These are phyloP conservation scores for Drosophila demipolita DNA, from an alignment of 2,888 invertebrate species.

Conservation along the genomic window DNA sequence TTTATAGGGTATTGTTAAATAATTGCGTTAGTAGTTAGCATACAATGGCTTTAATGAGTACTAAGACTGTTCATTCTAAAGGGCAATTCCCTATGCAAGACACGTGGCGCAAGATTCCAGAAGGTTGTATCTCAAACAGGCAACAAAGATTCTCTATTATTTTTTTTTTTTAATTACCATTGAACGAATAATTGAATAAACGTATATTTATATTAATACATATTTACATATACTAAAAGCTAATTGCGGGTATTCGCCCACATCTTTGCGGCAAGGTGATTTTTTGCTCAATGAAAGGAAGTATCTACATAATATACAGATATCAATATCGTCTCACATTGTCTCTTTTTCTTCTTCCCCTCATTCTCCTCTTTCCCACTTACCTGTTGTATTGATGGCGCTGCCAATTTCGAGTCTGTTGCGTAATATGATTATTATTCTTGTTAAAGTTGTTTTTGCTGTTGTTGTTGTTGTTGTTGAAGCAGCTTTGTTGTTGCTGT, in stretches of 20 bases:
- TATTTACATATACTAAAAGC: background rate
- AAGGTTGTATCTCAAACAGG: conserved; percentile 3
- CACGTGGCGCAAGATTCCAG: conserved; percentile 36
- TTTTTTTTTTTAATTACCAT: conserved; percentile 6
- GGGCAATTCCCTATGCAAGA: conserved; percentile 42
- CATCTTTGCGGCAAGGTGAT: background rate
- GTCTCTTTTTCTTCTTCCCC: background rate
- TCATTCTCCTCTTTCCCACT: background rate
- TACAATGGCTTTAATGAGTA: conserved; percentile 27
- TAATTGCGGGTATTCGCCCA: background rate
- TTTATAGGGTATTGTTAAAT: background rate
- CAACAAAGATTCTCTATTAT: background rate
- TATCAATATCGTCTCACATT: background rate
- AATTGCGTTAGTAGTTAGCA: conserved; percentile 1
- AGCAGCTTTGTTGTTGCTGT: conserved; percentile 31
- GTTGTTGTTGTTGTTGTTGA: conserved; percentile 18
- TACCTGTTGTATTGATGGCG: conserved; percentile 47
- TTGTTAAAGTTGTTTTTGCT: conserved; percentile 27
- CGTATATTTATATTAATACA: background rate
- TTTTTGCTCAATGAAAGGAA: background rate
- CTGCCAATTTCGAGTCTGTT: conserved; percentile 47
- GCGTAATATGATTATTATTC: conserved; percentile 14
- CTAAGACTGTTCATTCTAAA: conserved; percentile 4
- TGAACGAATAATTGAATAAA: conserved; percentile 1
- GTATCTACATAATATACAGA: background rate